Percentiles rank a stretch among this genome's conserved stretches.
Conservation (phyloP, 2,888 invertebrate species). For the Catocala nupta region DNA sequence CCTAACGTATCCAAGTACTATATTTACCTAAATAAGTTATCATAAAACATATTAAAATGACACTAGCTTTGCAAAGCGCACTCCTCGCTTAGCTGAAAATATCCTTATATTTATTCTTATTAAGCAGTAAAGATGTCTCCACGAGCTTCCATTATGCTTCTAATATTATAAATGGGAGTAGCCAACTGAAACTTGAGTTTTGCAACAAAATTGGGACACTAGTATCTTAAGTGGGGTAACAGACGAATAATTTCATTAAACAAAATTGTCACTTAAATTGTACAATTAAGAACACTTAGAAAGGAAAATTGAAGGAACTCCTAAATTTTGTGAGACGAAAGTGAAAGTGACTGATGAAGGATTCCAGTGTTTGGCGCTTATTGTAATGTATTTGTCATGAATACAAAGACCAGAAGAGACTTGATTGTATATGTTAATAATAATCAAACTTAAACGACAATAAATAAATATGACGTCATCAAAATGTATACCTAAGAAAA, state of each 20-base stretch:
- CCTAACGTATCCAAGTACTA: too few species aligned
- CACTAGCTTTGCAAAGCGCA: too few species aligned
- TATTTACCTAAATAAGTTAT: too few species aligned
- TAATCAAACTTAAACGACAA: too few species aligned
- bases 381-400: neutral
- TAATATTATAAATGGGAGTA: constrained; percentile 26
- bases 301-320: constrained; percentile 34
- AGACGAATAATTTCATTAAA: constrained; percentile 60
- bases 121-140: constrained; percentile 20
- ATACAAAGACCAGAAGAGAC: too few species aligned
- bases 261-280: constrained; percentile 56
- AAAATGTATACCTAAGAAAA: too few species aligned
- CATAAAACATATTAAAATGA: too few species aligned
- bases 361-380: neutral
- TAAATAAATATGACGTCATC: too few species aligned
- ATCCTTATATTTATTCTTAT: constrained; percentile 27
- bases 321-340: constrained; percentile 30
- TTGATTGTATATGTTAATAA: too few species aligned
- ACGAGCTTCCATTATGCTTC: constrained; percentile 1
- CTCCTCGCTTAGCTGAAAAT: neutral
- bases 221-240: constrained; percentile 38
- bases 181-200: constrained; percentile 34
- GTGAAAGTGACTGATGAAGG: constrained; percentile 7
- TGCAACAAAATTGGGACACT: constrained; percentile 36
- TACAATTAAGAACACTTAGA: constrained; percentile 49